Base-by-base conservation (phyloP, 92 coral and sea anemone genomes). In the Actinernus sp. region DNA sequence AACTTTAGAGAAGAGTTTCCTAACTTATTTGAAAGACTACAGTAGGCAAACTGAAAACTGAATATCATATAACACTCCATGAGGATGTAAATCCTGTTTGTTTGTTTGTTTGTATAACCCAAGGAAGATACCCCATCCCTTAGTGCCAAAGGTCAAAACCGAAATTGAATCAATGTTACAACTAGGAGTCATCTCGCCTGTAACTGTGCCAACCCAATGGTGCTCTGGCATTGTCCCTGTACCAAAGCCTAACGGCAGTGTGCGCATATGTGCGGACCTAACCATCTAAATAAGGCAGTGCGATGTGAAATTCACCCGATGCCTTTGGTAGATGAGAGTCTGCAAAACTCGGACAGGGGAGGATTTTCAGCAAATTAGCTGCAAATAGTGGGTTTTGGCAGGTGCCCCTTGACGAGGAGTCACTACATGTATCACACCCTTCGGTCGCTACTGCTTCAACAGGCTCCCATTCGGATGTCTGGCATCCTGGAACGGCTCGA, bases 381-480 rank as follows among this genome's bases (percentile, higher is more conserved):
- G 80, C 81, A 14, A 80, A 80, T 21, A 36, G 72, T 17, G 83
- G 72, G 2, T 81, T 72, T 26, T 81, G 81, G 81, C 81, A 72
- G 60, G 54, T 74, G 7, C 78, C 78, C 29, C 44, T 55, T 29
- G 76, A 73, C 6, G 64, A 81, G 19, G 68, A 63, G 16, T 73
- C 82, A 11, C 63, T 10, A 65, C 88, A n/a, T 73, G 62, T 24
- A 25, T 67, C 25, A 68, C 78, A 27, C 88, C 82, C 26, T 82
- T 58, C 33, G 84, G 81, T 1, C 49, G 75, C 3, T 78, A 17
- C 27, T 85, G 72, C 9, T 85, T 78, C 52, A 85, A 78, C 63
- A 18, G 91, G 0, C 51, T 84, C 3, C 86, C 86, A 23, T 78
- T 84, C 40, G 72, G 81, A 63, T 78, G 78, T 71, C 87, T 13